Evolutionary conservation across 2,888 invertebrate genomes (phyloP), one percentile per base, ranked within the genome.

Genomic region (Dicyrtoma fusca): DNA sequence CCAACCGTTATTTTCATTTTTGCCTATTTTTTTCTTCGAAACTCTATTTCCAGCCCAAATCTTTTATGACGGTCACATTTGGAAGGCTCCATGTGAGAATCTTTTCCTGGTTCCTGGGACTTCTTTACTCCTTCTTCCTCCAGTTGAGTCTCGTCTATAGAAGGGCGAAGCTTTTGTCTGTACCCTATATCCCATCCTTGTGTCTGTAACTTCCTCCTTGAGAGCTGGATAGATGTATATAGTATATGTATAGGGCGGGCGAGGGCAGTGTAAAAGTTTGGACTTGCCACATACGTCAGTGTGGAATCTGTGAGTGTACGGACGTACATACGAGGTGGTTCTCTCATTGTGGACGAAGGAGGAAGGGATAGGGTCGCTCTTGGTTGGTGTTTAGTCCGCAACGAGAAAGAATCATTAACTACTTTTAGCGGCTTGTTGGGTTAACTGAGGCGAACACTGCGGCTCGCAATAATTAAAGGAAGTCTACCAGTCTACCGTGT

Each of bases 401-500:
- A 65, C 72, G 66, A 59, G 57, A 57, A 76, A 76, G 77, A 77
- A 79, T 79, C 79, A 79, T 79, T 79, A 79, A 77, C 74, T 75
- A 77, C 75, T 75, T 79, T 79, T 79, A 76, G 77, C 75, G 72
- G 74, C 72, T 79, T 77, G 77, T 77, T 74, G 72, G 74, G 76
- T 74, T 76, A 77, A 79, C 76, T 75, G 71, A 76, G 71, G 74
- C 79, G 77, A 66, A 74, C 72, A 73, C 72, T 74, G 73, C 59
- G 76, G 74, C 77, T 75, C 75, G 71, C 76, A 79, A 75, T 79
- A 79, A 79, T 79, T 79, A 79, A 79, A 79, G 76, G 76, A 76
- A 76, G 76, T 76, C 79, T 76, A 34, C 63, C 72, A 55, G 51
- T 74, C 71, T 71, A 61, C 69, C 74, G 74, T 75, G 74, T 78